Base-by-base conservation (phyloP, 2,888 invertebrate species). In the Mesorhabditis sp. region DNA sequence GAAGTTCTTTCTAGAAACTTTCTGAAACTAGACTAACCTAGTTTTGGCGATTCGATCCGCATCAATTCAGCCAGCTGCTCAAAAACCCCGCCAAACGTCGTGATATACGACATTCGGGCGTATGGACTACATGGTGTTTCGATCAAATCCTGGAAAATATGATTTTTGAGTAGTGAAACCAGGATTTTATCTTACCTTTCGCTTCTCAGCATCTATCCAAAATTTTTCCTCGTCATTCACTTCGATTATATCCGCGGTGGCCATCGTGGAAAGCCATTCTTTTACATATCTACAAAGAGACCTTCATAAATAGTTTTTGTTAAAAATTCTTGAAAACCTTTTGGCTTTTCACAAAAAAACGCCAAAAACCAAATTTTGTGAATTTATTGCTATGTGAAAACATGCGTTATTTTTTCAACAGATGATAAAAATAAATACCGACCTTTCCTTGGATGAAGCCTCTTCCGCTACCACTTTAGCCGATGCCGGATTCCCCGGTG, bases 241-340 rank as follows among this genome's bases (percentile, higher is more conserved):
- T 45, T 79, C 77, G 5, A 81, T 67, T 28, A 81, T 72, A 5
- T 70, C 73, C 5, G 72, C 79, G 63, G 76, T 73, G 0, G 79
- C 77, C 71, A 81, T 64, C 7, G 70, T 62, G 45, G 74, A 72
- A 13, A 79, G 71, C 77, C 77, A 77, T 67, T 81, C 81, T 41
- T 72, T 72, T 43, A 78, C 73, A 63, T 81, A 81, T 62, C 79
- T 76, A 50, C 42, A 45, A 13, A 65, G 28, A 28, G 28, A 28
- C 28, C 28, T 28, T 28, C 28, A 68, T 41, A 41, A 68, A 58
- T 3, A 10, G 7, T 67, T 5, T 15, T 66, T 15, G 10, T 70
- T 66, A 13, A 45, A 7, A 67, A 28, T 4, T 69, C 7, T 50
- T 50, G 58, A 10, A 50, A 13, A 10, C n/a, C 58, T 50, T 50